Percentiles rank a stretch among this genome's conserved stretches.
Conservation (phyloP, 2,797 vertebrate species). For the Simalia tracyae region DNA sequence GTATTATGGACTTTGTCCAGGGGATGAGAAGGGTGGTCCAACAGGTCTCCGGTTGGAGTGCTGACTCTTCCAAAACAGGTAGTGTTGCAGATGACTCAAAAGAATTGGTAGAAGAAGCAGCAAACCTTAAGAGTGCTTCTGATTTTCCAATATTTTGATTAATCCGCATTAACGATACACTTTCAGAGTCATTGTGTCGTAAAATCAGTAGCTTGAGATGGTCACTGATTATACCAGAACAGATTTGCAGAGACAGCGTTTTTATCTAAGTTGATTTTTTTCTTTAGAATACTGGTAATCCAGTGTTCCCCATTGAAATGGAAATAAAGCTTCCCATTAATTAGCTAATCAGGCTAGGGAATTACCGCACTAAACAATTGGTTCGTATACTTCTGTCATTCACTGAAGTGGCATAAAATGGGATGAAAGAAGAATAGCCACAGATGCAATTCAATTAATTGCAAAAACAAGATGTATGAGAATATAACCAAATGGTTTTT, state of each 20-base stretch:
- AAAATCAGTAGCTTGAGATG: background rate
- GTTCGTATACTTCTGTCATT: background rate
- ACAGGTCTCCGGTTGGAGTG: fast-evolving
- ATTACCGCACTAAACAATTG: background rate
- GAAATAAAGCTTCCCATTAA: background rate
- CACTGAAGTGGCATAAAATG: background rate
- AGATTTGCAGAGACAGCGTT: background rate
- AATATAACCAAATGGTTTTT: background rate
- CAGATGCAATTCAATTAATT: background rate
- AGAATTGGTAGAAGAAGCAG: background rate
- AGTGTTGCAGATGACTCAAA: background rate
- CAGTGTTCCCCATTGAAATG: background rate
- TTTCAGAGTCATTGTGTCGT: background rate
- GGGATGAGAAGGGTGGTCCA: background rate
- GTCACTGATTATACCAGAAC: background rate
- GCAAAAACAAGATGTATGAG: background rate
- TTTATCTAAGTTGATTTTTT: background rate
- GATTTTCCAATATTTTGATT: background rate
- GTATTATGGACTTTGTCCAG: conserved; percentile 3
- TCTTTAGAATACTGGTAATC: background rate
- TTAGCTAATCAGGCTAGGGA: background rate
- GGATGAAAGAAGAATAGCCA: background rate
- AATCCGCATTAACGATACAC: background rate
- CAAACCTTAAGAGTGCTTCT: background rate
- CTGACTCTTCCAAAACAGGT: background rate